Conservation (phyloP, 2,888 invertebrate genomes). For the Eilema sororculum region DNA sequence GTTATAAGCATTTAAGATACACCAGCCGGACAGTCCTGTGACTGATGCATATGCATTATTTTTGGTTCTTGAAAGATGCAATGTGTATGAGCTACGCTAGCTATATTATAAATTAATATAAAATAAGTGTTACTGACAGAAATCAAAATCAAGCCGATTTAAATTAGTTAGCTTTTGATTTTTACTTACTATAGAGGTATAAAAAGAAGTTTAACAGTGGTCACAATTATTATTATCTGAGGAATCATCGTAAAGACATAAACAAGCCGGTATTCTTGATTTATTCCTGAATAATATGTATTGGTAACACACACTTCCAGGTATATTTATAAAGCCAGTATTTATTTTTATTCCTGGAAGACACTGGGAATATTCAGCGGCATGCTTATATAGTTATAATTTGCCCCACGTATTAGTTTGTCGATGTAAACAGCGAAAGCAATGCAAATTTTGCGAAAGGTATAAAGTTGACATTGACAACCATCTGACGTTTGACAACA, state of each 20-base stretch:
- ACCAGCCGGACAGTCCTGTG: not conserved
- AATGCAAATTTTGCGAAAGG: too few relatives aligned
- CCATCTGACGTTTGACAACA: too few relatives aligned
- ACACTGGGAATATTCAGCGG: not conserved
- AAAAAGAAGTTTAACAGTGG: constrained; percentile 91
- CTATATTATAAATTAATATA: too few relatives aligned
- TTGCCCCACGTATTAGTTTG: not conserved
- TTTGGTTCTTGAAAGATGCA: too few relatives aligned
- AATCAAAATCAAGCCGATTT: not conserved
- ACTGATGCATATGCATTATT: not conserved
- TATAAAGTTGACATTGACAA: too few relatives aligned
- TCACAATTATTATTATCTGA: constrained; percentile 82
- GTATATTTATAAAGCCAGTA: not conserved
- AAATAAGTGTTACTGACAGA: not conserved
- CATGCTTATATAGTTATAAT: not conserved
- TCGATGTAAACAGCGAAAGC: not conserved
- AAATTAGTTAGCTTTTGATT: not conserved
- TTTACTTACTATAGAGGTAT: constrained; percentile 93
- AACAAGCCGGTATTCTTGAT: constrained; percentile 35
- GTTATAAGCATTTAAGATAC: too few relatives aligned
- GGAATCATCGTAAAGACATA: constrained; percentile 71
- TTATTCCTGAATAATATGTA: not conserved
- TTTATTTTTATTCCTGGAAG: not conserved
- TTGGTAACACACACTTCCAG: not conserved
- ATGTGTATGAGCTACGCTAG: not conserved